Base-by-base conservation (phyloP, 2,888 invertebrate genomes). In the Ceriagrion tenellum region DNA sequence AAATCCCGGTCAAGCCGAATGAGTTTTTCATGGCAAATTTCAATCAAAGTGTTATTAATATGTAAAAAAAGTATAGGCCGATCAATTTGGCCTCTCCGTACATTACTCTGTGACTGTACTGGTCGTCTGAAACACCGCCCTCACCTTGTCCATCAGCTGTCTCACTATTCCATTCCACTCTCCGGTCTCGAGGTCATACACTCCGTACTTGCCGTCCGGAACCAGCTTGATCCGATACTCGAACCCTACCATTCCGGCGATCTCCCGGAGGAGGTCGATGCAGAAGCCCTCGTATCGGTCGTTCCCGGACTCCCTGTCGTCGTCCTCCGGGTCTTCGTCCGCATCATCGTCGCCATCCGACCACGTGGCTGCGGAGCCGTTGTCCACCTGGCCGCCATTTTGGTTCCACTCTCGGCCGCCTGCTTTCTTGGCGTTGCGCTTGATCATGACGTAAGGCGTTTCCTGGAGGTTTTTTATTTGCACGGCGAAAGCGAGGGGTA, bases 91-190 rank as follows among this genome's bases (percentile, higher is more conserved):
- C 47, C 47, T 47, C 8, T 47, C 47, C 8, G 47, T 47, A 8
- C 8, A 4, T 47, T 47, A 47, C 47, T 47, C 47, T 47, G 47
- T 47, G 8, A 47, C 47, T 8, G 47, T 47, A 47, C 47, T 8
- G 8, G 47, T 47, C 47, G 47, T 8, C 47, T 47, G 47, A 47
- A 55, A 91, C 35, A 91, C 20, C 59, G 35, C 23, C 40, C 96
- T 96, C 96, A 98, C 98, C 97, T 98, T 98, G 96, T 98, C 98
- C 97, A 98, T 98, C 96, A 98, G 97, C 96, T 98, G 97, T 95
- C 97, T 97, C 56, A 98, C 98, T 96, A 98, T 98, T 95, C 98
- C 98, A 96, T 98, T 98, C 98, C 98, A 98, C 97, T 98, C 98
- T 40, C 98, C 98, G 12, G 98, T 98, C 96, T 98, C 97, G 96